phyloP scores from a whole-genome alignment of 2,113 vertebrate species.

The Ailuropoda melanoleuca region DNA sequence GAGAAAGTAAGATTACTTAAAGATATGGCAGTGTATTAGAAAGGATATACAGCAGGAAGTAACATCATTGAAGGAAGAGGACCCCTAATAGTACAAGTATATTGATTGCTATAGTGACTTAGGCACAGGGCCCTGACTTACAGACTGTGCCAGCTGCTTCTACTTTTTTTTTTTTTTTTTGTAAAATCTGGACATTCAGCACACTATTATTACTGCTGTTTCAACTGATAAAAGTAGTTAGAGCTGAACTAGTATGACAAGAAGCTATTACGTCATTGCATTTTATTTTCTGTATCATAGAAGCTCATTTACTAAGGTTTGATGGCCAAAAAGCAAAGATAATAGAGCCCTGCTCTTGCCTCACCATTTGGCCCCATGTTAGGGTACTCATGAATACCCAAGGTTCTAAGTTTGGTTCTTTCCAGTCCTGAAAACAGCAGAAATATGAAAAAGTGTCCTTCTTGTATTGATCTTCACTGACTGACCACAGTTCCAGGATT shows the following conservation, averaged over 20 bases:
- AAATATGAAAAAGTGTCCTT: background rate
- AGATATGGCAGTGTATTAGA: background rate
- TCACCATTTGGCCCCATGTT: background rate
- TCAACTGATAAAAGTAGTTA: background rate
- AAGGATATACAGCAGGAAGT: background rate
- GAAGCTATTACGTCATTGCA: background rate
- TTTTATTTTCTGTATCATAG: background rate
- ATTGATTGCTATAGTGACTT: background rate
- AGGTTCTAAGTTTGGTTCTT: background rate
- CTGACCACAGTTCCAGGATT: background rate
- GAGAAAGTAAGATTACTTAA: background rate
- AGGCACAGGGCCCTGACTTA: background rate
- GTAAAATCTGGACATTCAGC: background rate
- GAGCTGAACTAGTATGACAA: background rate
- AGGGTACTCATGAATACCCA: background rate
- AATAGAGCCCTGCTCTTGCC: background rate
- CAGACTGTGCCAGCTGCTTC: background rate
- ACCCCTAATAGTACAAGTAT: background rate
- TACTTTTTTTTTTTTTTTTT: background rate
- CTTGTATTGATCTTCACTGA: background rate
- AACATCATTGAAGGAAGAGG: background rate
- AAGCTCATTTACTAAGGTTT: background rate
- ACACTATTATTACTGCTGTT: background rate
- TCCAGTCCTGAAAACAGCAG: background rate
- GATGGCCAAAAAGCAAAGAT: background rate